phyloP scores from a whole-genome alignment of 2,797 vertebrate genomes.

The Acomys russatus region DNA sequence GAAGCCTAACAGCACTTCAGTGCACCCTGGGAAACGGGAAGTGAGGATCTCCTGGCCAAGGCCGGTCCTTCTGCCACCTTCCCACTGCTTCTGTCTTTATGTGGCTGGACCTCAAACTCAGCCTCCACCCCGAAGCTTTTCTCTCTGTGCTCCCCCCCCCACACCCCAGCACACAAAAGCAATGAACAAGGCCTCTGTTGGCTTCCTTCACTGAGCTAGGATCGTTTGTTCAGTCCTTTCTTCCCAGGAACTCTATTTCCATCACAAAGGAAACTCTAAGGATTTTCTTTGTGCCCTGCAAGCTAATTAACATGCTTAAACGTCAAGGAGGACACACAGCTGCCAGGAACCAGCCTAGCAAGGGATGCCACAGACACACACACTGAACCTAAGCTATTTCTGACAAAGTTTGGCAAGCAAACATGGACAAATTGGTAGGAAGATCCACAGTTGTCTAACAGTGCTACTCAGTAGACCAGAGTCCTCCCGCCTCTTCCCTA shows the following conservation, averaged over 20 bases:
- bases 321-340: not conserved
- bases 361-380: not conserved
- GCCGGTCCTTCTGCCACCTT: not conserved
- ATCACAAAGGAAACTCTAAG: conserved; percentile 25
- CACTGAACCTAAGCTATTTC: not conserved
- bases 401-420: not conserved
- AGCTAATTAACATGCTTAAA: not conserved
- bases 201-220: fast-evolving
- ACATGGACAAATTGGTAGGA: not conserved
- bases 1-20: not conserved
- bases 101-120: not conserved
- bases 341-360: not conserved
- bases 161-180: not conserved
- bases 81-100: not conserved
- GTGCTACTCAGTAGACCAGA: not conserved
- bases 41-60: not conserved
- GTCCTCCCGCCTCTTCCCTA: not conserved
- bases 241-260: not conserved
- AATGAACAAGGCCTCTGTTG: not conserved
- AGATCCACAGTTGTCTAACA: not conserved
- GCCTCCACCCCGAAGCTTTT: too few relatives aligned
- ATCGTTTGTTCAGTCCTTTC: not conserved
- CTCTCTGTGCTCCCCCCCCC: not conserved
- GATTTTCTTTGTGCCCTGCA: not conserved
- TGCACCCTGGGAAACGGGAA: not conserved